Conservation (phyloP, 2,113 vertebrate genomes). For the Cryptoleucopteryx plumbea region DNA sequence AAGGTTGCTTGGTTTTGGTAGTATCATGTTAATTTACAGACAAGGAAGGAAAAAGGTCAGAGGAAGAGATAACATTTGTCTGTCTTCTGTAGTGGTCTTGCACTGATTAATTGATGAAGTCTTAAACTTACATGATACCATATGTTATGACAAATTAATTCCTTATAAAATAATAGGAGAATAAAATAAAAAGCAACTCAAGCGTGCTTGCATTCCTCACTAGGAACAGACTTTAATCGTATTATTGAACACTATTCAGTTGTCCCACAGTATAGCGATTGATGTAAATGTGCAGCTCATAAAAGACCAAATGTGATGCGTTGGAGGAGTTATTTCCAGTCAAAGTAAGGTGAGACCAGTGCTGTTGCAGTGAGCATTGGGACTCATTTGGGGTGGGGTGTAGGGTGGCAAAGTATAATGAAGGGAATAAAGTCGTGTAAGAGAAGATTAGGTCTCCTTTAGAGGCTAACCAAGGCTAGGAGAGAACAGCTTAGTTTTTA, state of each 20-base stretch:
- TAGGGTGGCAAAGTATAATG: neutral
- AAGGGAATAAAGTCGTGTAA: neutral
- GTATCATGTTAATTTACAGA: neutral
- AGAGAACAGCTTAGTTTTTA: neutral
- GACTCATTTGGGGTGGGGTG: neutral
- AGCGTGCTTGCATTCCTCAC: neutral
- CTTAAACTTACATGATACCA: neutral
- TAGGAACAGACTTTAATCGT: neutral
- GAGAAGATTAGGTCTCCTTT: neutral
- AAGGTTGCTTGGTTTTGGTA: neutral
- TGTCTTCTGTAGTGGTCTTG: neutral
- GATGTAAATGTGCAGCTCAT: neutral
- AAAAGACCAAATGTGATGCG: neutral
- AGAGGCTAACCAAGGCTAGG: neutral
- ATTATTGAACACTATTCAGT: neutral
- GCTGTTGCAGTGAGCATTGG: neutral
- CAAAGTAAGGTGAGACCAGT: neutral
- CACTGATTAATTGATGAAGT: neutral
- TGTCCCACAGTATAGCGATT: neutral
- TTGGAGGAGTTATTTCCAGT: neutral
- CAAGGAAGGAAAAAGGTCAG: neutral
- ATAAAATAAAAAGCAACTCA: neutral
- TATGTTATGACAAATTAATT: neutral
- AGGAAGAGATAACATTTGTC: neutral
- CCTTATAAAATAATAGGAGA: neutral